phyloP scores from a whole-genome alignment of 53 echinoderm and acorn worm genomes.

The Glandiceps talaboti region DNA sequence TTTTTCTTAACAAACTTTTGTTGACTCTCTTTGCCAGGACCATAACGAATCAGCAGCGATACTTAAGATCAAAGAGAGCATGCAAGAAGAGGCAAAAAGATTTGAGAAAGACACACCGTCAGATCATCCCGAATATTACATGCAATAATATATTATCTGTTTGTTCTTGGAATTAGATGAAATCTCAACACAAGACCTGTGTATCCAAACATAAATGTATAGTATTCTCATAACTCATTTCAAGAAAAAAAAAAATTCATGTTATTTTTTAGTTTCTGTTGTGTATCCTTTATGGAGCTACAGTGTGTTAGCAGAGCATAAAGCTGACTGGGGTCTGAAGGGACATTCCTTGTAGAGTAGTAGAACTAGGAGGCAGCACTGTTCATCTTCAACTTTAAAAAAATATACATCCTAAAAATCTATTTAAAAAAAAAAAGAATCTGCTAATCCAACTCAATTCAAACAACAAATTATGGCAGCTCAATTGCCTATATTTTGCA shows the following conservation, averaged over 20 bases:
- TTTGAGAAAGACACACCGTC: conserved; percentile 95
- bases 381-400: too few relatives aligned
- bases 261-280: not conserved
- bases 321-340: too few relatives aligned
- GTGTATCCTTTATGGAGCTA: not conserved
- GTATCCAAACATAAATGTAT: not conserved
- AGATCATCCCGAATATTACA: conserved; percentile 66
- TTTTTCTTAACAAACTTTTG: not conserved
- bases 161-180: not conserved
- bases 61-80: conserved; percentile 98
- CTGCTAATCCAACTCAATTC: too few relatives aligned
- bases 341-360: too few relatives aligned
- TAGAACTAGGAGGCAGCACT: too few relatives aligned
- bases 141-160: conserved; percentile 49
- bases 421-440: too few relatives aligned
- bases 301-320: not conserved
- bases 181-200: not conserved
- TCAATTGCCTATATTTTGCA: too few relatives aligned
- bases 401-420: too few relatives aligned
- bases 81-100: conserved; percentile 99
- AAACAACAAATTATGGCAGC: too few relatives aligned
- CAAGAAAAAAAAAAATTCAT: not conserved
- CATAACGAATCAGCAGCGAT: conserved; percentile 99
- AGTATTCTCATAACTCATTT: not conserved
- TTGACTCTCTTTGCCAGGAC: conserved; percentile 31